A percentile compares a stretch with the other conserved stretches of the same genome.
These are phyloP conservation scores for Dromius quadrimaculatus DNA, from an alignment of 2,888 invertebrate genomes.

Conservation along the genomic window DNA sequence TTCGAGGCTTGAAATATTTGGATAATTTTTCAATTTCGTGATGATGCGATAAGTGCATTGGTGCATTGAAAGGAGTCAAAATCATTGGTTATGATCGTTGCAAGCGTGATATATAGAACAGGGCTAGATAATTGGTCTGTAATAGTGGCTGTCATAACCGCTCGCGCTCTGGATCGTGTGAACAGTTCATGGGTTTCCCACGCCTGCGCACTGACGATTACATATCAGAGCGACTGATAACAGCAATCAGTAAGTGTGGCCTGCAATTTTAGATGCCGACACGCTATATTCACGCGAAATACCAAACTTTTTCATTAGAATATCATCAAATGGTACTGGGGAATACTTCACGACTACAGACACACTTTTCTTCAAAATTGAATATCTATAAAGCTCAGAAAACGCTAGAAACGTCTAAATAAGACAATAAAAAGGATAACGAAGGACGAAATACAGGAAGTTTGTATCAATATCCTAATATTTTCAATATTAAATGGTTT, in stretches of 20 bases:
- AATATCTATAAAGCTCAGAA: no score
- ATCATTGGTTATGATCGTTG: constrained; percentile 6
- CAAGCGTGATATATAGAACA: constrained; percentile 47
- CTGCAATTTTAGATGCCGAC: no score
- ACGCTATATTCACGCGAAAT: no score
- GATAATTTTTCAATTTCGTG: constrained; percentile 36
- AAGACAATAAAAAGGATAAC: no score
- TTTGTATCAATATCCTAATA: no score
- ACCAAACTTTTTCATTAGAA: no score
- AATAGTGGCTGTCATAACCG: constrained; percentile 34
- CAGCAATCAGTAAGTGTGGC: constrained; percentile 38
- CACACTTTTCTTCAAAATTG: no score
- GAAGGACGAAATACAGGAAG: no score
- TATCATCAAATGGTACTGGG: no score
- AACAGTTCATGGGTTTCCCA: constrained; percentile 40
- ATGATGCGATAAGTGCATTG: constrained; percentile 12
- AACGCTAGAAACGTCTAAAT: no score
- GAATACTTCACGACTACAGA: no score
- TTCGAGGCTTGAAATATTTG: background rate
- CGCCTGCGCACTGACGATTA: constrained; percentile 46
- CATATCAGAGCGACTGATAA: constrained; percentile 42
- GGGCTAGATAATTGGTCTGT: constrained; percentile 42
- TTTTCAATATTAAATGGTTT: no score
- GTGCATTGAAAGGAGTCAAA: background rate
- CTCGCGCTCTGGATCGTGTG: constrained; percentile 40